Base-by-base conservation (phyloP, 2,113 vertebrate species). In the Ameiurus melas region DNA sequence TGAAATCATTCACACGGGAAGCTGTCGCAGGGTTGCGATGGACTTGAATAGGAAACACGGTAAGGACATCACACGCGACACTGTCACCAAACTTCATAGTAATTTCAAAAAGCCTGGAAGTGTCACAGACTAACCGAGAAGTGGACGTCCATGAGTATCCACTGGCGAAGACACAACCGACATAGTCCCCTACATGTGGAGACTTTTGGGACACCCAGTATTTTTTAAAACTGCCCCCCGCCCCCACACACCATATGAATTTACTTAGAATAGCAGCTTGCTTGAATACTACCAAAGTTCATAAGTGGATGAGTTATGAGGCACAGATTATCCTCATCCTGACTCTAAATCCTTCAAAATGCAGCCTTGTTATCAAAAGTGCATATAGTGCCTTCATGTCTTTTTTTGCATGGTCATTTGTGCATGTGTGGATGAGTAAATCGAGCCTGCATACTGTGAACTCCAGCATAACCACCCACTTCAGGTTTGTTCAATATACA, bases 371-470 rank as follows among this genome's bases (percentile, higher is more conserved):
- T 78, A n/a, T n/a, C 47, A 78, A 78, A 51, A 78, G 53, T 60
- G 80, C 80, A 25, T 60, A 13, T 36, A 62, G 80, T 83, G 80
- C 80, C 55, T 83, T 83, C 57, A 62, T 83, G 25, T 81, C n/a
- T 60, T 60, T 81, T 81, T 14, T 39, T 14, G 55, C 19, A 25
- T 20, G 53, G 14, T 20, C 16, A 58, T 83, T 81, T 10, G 13
- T 33, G 30, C n/a, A 53, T 55, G 27, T 7, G 1, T 51, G 25
- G 7, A 57, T 57, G 53, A 2, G 19, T 30, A 33, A 80, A 30
- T 10, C 3, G 0, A 20, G 17, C n/a, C 17, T 57, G n/a, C 17
- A 4, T 80, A 30, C 16, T 4, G n/a, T 57, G 43, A 81, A 36
- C 79, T 22, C 3, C 30, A 33, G 20, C 20, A 1, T 16, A 60